Percentiles rank a stretch among this genome's conserved stretches.
phyloP scores from a whole-genome alignment of 1,140 invertebrate genomes.

The Aphelenchoides besseyi region DNA sequence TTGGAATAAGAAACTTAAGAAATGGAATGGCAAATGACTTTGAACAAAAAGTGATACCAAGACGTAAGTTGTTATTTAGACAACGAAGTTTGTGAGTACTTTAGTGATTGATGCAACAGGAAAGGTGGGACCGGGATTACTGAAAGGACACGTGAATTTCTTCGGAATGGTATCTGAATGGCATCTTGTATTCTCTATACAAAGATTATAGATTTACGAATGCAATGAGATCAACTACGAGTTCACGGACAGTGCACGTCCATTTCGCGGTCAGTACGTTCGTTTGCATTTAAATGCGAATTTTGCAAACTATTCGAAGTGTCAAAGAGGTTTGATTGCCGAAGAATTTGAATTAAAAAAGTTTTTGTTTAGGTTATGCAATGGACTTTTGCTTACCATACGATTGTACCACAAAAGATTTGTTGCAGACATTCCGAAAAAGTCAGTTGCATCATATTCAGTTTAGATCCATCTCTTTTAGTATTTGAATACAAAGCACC shows the following conservation, averaged over 20 bases:
- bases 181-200: too few species aligned
- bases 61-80: not conserved
- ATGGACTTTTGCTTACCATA: not conserved
- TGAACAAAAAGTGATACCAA: not conserved
- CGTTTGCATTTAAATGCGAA: not conserved
- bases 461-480: not conserved
- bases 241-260: conserved; percentile 1
- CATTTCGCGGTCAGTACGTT: conserved; percentile 2
- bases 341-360: too few species aligned
- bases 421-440: not conserved
- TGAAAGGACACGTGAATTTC: not conserved
- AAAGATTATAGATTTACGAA: too few species aligned
- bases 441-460: not conserved
- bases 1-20: not conserved
- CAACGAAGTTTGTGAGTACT: not conserved
- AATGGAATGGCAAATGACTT: not conserved
- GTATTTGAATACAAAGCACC: not conserved
- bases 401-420: not conserved
- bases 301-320: conserved; percentile 8
- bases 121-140: not conserved
- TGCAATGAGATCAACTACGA: conserved; percentile 20
- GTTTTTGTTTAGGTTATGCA: too few species aligned
- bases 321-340: too few species aligned
- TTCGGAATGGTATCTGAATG: conserved; percentile 8
- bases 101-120: conserved; percentile 19